phyloP scores from a whole-genome alignment of 1,140 invertebrate genomes.

The Macrobrachium nipponense region DNA sequence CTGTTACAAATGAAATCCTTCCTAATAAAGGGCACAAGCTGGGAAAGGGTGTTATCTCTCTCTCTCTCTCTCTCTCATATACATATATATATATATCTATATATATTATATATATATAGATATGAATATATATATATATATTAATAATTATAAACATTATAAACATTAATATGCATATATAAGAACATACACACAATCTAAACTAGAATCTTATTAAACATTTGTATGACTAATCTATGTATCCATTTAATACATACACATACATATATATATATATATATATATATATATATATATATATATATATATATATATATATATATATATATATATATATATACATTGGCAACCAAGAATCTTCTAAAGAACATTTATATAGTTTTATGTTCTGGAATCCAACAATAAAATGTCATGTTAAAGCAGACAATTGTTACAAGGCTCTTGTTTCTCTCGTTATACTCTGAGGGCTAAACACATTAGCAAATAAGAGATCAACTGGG shows the following conservation, averaged over 20 bases:
- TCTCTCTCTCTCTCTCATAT: too few relatives aligned
- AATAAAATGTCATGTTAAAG: too few relatives aligned
- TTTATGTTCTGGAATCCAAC: too few relatives aligned
- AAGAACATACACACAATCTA: not conserved
- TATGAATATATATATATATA: not conserved
- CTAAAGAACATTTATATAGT: too few relatives aligned
- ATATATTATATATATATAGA: not conserved
- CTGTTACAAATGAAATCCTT: too few relatives aligned
- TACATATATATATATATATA: conserved; percentile 30
- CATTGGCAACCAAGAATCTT: not conserved
- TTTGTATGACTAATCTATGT: too few relatives aligned
- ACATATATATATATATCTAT: not conserved
- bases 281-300: conserved; percentile 35
- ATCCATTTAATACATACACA: not conserved
- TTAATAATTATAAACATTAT: not conserved
- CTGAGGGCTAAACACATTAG: too few relatives aligned
- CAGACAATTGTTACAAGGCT: too few relatives aligned
- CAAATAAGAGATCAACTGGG: too few relatives aligned
- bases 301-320: conserved; percentile 42
- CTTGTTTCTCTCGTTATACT: too few relatives aligned
- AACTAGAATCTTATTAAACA: too few relatives aligned
- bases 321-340: conserved; percentile 5
- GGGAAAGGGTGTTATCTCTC: not conserved
- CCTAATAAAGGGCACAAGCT: too few relatives aligned
- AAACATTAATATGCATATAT: not conserved